These are phyloP conservation scores for Acanthurus tractus DNA, from an alignment of 2,797 vertebrate genomes.

Conservation along the genomic window DNA sequence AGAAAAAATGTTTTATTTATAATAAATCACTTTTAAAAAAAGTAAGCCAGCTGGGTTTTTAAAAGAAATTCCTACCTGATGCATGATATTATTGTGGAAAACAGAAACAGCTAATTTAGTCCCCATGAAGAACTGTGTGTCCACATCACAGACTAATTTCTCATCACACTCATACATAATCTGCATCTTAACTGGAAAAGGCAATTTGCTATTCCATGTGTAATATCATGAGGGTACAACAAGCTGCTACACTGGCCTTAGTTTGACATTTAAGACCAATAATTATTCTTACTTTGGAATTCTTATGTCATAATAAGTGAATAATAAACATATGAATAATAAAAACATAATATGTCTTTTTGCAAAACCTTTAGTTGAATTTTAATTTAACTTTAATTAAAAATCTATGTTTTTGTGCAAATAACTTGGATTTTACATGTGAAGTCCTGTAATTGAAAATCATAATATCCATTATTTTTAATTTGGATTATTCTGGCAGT, in stretches of 20 bases:
- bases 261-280: too few species aligned
- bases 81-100: conserved; percentile 31
- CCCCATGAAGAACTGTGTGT: not conserved
- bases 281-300: too few species aligned
- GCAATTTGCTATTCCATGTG: not conserved
- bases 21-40: conserved; percentile 40
- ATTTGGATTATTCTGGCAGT: too few species aligned
- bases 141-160: not conserved
- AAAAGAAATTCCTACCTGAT: conserved; percentile 28
- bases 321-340: too few species aligned
- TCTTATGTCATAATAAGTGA: too few species aligned
- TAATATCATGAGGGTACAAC: not conserved
- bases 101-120: conserved; percentile 19
- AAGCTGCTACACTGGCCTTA: not conserved
- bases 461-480: too few species aligned
- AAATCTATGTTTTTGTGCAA: too few species aligned
- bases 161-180: not conserved
- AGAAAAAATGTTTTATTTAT: conserved; percentile 49
- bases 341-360: too few species aligned
- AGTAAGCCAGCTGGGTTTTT: conserved; percentile 16
- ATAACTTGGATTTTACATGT: too few species aligned
- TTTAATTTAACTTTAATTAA: too few species aligned
- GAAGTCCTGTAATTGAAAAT: too few species aligned
- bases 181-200: conserved; percentile 1
- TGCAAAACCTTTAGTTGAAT: too few species aligned